A percentile compares a stretch with the other conserved stretches of the same genome.
Evolutionary conservation across 2,797 vertebrate species (phyloP).

Genomic region (Taenioides sp.): DNA sequence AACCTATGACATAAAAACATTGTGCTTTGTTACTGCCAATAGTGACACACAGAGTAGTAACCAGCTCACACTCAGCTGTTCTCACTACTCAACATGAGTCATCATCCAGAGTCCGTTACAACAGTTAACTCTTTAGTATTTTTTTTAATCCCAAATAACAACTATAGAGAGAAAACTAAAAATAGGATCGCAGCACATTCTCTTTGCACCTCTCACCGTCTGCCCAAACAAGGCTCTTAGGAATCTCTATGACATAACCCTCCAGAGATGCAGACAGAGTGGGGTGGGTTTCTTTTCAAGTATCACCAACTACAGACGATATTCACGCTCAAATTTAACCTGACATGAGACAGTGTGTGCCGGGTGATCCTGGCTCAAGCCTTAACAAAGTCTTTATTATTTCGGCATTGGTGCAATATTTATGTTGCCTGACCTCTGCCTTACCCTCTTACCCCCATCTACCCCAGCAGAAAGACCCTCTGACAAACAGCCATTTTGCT

Average conservation of each 20-base stretch:
- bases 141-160: conserved; percentile 24
- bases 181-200: conserved; percentile 36
- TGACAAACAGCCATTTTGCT: conserved; percentile 59
- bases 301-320: conserved; percentile 36
- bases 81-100: background rate
- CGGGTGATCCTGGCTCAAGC: conserved; percentile 28
- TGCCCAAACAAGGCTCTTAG: conserved; percentile 36
- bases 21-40: background rate
- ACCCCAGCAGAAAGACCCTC: conserved; percentile 44
- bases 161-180: conserved; percentile 46
- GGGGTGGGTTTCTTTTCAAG: conserved; percentile 28
- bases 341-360: conserved; percentile 27
- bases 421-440: conserved; percentile 68
- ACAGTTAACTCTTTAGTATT: conserved; percentile 19
- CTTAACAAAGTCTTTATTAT: conserved; percentile 61
- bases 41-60: background rate
- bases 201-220: conserved; percentile 26
- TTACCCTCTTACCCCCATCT: conserved; percentile 58
- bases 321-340: conserved; percentile 50
- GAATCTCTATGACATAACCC: conserved; percentile 55
- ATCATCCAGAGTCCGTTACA: conserved; percentile 16
- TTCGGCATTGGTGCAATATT: conserved; percentile 62
- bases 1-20: background rate
- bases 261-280: conserved; percentile 36
- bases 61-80: background rate